Conservation (phyloP, 2,888 invertebrate genomes). For the Timema podura region DNA sequence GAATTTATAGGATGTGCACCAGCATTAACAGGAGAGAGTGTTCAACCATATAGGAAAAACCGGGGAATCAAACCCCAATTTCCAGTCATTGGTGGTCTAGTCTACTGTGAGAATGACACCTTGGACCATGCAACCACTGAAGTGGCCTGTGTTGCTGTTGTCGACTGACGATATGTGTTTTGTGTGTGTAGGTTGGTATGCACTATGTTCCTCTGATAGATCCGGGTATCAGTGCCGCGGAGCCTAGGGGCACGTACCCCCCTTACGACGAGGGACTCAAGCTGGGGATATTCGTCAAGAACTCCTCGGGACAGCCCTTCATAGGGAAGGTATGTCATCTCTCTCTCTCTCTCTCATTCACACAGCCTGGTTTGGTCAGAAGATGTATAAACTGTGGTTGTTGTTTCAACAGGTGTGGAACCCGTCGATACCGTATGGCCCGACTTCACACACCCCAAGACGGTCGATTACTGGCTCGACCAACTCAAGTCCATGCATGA, state of each 20-base stretch:
- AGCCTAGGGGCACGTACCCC: conserved; percentile 61
- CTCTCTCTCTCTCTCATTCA: neutral
- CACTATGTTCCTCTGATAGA: conserved; percentile 72
- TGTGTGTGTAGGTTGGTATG: conserved; percentile 54
- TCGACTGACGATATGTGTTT: conserved; percentile 13
- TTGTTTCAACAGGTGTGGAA: conserved; percentile 81
- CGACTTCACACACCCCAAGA: conserved; percentile 73
- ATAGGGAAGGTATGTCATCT: conserved; percentile 59
- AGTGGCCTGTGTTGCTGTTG: too few species aligned
- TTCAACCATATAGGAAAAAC: too few species aligned
- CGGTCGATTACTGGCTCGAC: conserved; percentile 66
- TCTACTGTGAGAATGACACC: too few species aligned
- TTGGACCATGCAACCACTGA: too few species aligned
- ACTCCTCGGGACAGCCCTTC: conserved; percentile 59
- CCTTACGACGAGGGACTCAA: conserved; percentile 73
- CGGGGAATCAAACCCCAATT: too few species aligned
- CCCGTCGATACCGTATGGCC: conserved; percentile 68
- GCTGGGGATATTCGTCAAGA: conserved; percentile 69
- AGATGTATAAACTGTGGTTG: too few species aligned
- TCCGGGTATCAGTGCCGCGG: conserved; percentile 70
- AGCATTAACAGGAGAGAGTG: too few species aligned
- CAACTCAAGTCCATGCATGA: conserved; percentile 63
- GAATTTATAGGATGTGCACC: too few species aligned
- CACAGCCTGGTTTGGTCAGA: too few species aligned
- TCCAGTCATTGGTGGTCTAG: too few species aligned